phyloP scores from a whole-genome alignment of 2,888 invertebrate genomes.

The Macaria notata region DNA sequence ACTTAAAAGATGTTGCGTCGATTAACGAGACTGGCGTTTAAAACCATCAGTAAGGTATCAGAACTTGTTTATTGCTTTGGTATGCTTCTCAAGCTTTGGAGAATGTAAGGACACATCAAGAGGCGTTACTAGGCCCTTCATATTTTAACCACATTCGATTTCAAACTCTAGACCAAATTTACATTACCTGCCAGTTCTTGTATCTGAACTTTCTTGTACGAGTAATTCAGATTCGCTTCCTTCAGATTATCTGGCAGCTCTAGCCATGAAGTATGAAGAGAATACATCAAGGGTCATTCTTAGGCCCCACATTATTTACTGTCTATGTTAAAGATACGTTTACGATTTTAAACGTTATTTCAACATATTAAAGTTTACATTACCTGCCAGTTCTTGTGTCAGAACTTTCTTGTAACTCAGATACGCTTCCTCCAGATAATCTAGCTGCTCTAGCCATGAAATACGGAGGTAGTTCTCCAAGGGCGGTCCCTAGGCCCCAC shows the following conservation, averaged over 20 bases:
- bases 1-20: no score
- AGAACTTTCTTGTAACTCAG: constrained; percentile 54
- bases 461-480: constrained; percentile 99
- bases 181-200: constrained; percentile 54
- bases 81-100: no score
- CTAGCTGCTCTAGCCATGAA: constrained; percentile 99
- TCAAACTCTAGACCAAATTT: neutral
- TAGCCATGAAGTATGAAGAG: constrained; percentile 99
- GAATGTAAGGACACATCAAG: no score
- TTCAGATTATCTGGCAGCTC: constrained; percentile 90
- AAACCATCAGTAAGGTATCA: no score
- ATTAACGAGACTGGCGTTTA: no score
- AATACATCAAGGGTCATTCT: constrained; percentile 99
- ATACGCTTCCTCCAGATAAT: constrained; percentile 77
- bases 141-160: no score
- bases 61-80: no score
- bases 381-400: constrained; percentile 61
- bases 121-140: no score
- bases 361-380: neutral
- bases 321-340: neutral
- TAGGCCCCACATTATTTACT: constrained; percentile 98
- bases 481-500: constrained; percentile 98
- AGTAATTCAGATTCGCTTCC: constrained; percentile 53
- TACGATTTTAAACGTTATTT: neutral
- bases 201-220: constrained; percentile 51